These are phyloP conservation scores for Haemorhous mexicanus DNA, from an alignment of 2,113 vertebrate species.

Conservation along the genomic window DNA sequence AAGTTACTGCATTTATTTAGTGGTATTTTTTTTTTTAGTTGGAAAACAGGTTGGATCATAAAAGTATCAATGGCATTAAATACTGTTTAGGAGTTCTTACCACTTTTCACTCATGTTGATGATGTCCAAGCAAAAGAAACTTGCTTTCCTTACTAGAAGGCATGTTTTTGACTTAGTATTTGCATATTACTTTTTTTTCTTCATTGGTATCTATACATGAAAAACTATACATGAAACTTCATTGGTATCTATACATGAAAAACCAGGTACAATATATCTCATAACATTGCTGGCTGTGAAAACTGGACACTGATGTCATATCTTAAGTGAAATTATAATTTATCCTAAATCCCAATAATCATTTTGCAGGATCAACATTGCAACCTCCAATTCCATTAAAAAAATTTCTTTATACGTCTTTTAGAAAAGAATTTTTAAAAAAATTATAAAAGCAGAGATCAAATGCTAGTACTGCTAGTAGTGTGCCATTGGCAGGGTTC, in stretches of 20 bases:
- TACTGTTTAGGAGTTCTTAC: neutral
- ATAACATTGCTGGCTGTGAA: neutral
- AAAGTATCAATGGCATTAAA: neutral
- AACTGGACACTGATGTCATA: neutral
- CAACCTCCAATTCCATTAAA: neutral
- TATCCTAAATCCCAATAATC: accelerated
- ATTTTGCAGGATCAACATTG: neutral
- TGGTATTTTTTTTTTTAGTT: neutral
- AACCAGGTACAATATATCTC: neutral
- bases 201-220: neutral
- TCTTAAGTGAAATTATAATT: neutral
- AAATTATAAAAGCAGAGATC: neutral
- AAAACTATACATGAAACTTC: too few species aligned
- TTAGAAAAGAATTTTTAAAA: neutral
- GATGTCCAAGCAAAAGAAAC: neutral
- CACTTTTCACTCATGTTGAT: neutral
- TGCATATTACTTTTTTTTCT: neutral
- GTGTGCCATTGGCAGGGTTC: neutral
- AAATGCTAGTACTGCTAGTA: neutral
- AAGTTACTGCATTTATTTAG: neutral
- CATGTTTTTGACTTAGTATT: neutral
- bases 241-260: neutral
- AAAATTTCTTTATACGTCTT: neutral
- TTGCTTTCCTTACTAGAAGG: neutral
- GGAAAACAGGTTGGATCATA: neutral